Conservation (phyloP, 2,888 invertebrate genomes). For the Sipha maydis region DNA sequence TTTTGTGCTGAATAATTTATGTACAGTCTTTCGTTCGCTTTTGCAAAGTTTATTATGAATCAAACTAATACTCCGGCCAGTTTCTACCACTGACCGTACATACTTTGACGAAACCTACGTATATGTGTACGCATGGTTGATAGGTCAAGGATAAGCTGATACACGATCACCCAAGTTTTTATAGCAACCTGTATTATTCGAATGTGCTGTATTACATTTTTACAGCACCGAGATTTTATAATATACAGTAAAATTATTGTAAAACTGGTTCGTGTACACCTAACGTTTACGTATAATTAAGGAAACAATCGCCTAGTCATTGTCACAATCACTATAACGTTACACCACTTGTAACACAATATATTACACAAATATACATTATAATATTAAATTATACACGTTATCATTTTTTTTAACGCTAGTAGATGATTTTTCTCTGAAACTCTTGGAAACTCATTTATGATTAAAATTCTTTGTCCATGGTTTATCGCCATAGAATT, state of each 20-base stretch:
- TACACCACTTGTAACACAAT: not conserved
- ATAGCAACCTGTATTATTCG: not conserved
- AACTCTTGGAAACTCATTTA: no score
- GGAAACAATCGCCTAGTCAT: conserved; percentile 27
- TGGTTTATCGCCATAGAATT: not conserved
- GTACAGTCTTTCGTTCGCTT: not conserved
- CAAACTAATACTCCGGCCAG: conserved; percentile 18
- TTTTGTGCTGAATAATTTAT: not conserved
- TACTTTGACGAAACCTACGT: conserved; percentile 15
- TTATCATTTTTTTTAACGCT: not conserved
- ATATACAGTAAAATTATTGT: conserved; percentile 18
- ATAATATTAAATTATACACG: not conserved
- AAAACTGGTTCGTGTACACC: conserved; percentile 27
- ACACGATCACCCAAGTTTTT: conserved; percentile 29
- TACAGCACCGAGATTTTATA: not conserved
- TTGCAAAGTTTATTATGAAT: not conserved
- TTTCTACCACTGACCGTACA: not conserved
- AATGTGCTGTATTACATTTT: conserved; percentile 30
- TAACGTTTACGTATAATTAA: conserved; percentile 24
- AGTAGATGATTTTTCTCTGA: no score
- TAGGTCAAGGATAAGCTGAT: conserved; percentile 47
- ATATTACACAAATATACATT: not conserved
- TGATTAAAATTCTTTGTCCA: not conserved
- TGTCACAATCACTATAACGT: not conserved
- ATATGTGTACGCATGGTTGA: not conserved